Evolutionary conservation across 2,113 vertebrate species (phyloP).

Genomic region (Hypocryptadius cinnamomeus): DNA sequence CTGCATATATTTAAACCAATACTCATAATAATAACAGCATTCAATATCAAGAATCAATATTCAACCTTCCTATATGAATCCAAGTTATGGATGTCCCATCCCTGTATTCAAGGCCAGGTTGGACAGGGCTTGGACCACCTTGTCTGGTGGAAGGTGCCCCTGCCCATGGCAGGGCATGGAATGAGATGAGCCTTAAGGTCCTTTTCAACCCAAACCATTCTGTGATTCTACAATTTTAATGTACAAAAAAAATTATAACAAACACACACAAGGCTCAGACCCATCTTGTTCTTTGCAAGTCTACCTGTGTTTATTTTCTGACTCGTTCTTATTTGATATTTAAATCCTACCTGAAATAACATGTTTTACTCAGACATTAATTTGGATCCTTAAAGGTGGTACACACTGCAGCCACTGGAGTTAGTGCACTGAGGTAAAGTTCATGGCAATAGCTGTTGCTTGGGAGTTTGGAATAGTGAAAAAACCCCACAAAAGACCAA

Average conservation of each 20-base stretch:
- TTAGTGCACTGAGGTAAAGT: background rate
- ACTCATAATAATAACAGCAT: background rate
- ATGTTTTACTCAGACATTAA: background rate
- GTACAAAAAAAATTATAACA: rapidly evolving
- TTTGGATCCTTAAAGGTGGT: background rate
- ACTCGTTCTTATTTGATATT: background rate
- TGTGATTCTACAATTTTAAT: background rate
- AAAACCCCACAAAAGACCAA: background rate
- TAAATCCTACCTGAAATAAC: background rate
- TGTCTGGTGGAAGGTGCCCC: background rate
- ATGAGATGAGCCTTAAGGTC: background rate
- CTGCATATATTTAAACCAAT: background rate
- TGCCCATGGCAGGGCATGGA: background rate
- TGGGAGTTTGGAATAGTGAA: background rate
- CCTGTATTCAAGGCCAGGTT: background rate
- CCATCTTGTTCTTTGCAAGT: background rate
- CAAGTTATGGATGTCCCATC: background rate
- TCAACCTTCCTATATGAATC: background rate
- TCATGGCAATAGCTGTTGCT: background rate
- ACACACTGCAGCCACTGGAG: background rate
- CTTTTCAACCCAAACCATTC: background rate
- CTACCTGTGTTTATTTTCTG: background rate
- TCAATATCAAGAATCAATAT: background rate
- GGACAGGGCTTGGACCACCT: background rate
- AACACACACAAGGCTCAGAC: background rate